Evolutionary conservation across 2,113 vertebrate species (phyloP), one percentile per base, ranked within the genome.

Genomic region (Anthoscopus minutus): DNA sequence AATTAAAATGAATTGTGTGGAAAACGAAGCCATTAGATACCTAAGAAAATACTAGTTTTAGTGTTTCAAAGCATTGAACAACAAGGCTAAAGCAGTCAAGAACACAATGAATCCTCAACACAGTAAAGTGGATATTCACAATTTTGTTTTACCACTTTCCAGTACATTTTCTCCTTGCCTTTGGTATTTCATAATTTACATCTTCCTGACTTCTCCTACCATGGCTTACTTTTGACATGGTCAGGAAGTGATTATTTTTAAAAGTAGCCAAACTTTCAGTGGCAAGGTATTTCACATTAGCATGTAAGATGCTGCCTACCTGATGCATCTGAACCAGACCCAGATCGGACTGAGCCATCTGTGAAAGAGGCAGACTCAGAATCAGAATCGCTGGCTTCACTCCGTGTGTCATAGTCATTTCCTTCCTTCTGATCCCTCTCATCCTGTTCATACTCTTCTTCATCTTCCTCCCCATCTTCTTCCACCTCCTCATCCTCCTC

Each of bases 301-400:
- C 57, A 42, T 37, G 51, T 28, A 61, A 61, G 73, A 58, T 40
- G 12, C 24, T 82, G 78, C 47, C 54, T 97, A 99, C 99, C 99
- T 97, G 99, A 99, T 40, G 97, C 98, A 31, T 99, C 99, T 5
- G 99, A 99, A 88, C 97, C 99, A 22, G 99, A 99, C 53, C 97
- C 99, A 35, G 99, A 99, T 93, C 96, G 98, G 57, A 98, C 98
- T 14, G 99, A 99, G 10, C 98, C 99, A 28, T 99, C 99, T 24
- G 99, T 99, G 97, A 99, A 99, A 72, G 99, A 99, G 70, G 98
- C 98, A 0, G 99, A 99, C 84, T 99, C 99, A 19, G 99, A 99
- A 54, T 98, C 99, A 7, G 99, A 99, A 96, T 99, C 99, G 0
- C 99, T 99, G 60, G 99, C 99, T 96, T 99, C 99, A 54, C 99